Base-by-base conservation (phyloP, 64 coral and sea anemone species). In the Platygyra sinensis region DNA sequence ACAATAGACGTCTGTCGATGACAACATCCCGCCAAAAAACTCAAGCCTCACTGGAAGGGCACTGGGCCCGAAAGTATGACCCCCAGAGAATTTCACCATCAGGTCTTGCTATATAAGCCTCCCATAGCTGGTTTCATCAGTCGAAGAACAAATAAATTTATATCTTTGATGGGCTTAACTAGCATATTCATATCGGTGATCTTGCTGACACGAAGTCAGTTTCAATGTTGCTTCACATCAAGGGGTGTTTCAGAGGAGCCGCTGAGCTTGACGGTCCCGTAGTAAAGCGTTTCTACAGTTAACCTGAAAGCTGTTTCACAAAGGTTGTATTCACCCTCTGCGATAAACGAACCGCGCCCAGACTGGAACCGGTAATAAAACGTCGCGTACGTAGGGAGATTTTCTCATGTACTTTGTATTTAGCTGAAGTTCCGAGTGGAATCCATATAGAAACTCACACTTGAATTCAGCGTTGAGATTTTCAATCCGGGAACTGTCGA, bases 241-340 rank as follows among this genome's bases (percentile, higher is more conserved):
- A 98, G 24, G 11, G 96, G 96, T 32, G 83, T 60, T 30, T 72
- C 62, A 0, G 97, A 95, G 46, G 79, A 52, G 13, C 97, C 97
- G 30, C 12, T 84, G 55, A 99, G 81, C 30, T 76, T 90, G 5
- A 99, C 57, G 20, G 73, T 80, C 22, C 94, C 94, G 50, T 90
- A 78, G 25, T 39, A 38, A 14, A 75, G 52, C 57, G 60, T 75
- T 39, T 74, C 87, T n/a, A 99, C 90, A 39, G 89, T 86, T 63
- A 94, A 72, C 38, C 81, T 55, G 83, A 99, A 99, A 62, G 90
- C 65, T 39, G 97, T 88, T 5, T 77, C 94, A 31, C 97, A 99
- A 27, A 99, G 85, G 62, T 80, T 46, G 52, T 96, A 99, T 20
- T 55, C 69, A 25, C 97, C 97, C 16, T 81, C 82, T 49, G 93